Evolutionary conservation across 2,888 invertebrate genomes (phyloP).

Genomic region (Limnephilus lunatus): DNA sequence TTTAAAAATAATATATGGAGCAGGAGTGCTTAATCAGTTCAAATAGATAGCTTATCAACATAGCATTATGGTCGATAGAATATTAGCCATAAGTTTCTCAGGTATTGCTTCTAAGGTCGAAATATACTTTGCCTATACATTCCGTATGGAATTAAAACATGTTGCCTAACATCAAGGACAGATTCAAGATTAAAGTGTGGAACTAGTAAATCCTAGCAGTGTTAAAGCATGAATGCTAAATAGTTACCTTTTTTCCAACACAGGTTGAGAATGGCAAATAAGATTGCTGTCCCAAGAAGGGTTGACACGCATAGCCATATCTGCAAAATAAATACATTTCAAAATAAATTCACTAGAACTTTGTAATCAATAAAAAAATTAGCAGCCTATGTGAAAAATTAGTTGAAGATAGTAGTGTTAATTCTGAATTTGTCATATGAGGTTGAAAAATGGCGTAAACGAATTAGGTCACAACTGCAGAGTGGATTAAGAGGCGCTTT

Average conservation of each 20-base stretch:
- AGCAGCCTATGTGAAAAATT: too few species aligned
- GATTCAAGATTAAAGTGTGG: not conserved
- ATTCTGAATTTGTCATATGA: too few species aligned
- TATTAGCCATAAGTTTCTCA: too few species aligned
- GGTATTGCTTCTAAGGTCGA: too few species aligned
- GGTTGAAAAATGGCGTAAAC: too few species aligned
- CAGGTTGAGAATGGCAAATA: constrained; percentile 84
- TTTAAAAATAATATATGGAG: not conserved
- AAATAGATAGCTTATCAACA: not conserved
- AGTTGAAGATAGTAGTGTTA: too few species aligned
- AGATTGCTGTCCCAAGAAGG: constrained; percentile 81
- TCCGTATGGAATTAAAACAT: too few species aligned
- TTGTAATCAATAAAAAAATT: too few species aligned
- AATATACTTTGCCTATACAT: too few species aligned
- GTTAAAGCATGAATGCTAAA: not conserved
- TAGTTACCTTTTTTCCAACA: constrained; percentile 84
- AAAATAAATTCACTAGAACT: not conserved
- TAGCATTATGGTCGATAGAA: not conserved
- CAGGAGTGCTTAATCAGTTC: not conserved
- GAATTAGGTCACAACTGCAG: too few species aligned
- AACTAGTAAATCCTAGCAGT: not conserved
- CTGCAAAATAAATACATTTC: constrained; percentile 70
- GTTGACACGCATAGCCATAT: constrained; percentile 84
- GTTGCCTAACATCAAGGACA: too few species aligned
- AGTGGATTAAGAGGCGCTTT: too few species aligned